These are phyloP conservation scores for Allacma fusca DNA, from an alignment of 2,888 invertebrate species.

Conservation along the genomic window DNA sequence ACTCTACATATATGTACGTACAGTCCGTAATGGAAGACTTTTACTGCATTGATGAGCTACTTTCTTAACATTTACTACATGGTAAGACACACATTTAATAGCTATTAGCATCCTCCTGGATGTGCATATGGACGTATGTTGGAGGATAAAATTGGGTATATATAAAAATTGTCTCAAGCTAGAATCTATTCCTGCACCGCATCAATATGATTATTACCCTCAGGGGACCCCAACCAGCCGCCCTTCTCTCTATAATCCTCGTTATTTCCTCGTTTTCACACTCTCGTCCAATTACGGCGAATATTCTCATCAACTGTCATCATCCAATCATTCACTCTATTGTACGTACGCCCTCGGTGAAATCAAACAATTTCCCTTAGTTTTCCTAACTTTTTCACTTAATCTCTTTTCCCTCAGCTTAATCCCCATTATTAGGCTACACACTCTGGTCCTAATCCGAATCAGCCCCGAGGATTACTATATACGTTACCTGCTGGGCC, in stretches of 20 bases:
- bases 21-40: too few species aligned
- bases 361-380: constrained; percentile 41
- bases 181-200: constrained; percentile 31
- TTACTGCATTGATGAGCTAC: too few species aligned
- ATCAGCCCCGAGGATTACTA: not conserved
- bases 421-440: constrained; percentile 8
- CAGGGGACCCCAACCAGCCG: constrained; percentile 39
- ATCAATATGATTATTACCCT: constrained; percentile 40
- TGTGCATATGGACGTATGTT: too few species aligned
- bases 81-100: too few species aligned
- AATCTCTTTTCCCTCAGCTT: constrained; percentile 7
- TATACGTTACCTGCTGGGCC: not conserved
- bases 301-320: constrained; percentile 45
- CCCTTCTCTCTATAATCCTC: constrained; percentile 41
- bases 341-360: constrained; percentile 16
- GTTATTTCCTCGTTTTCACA: constrained; percentile 45
- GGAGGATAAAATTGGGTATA: not conserved
- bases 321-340: constrained; percentile 42
- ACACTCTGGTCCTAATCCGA: constrained; percentile 13
- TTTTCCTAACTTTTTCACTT: constrained; percentile 20
- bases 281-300: constrained; percentile 42
- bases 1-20: too few species aligned
- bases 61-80: too few species aligned
- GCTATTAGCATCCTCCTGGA: too few species aligned
- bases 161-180: constrained; percentile 30